A percentile compares a stretch with the other conserved stretches of the same genome.
Conservation (phyloP, 2,888 invertebrate genomes). For the Erpobdella octoculata region DNA sequence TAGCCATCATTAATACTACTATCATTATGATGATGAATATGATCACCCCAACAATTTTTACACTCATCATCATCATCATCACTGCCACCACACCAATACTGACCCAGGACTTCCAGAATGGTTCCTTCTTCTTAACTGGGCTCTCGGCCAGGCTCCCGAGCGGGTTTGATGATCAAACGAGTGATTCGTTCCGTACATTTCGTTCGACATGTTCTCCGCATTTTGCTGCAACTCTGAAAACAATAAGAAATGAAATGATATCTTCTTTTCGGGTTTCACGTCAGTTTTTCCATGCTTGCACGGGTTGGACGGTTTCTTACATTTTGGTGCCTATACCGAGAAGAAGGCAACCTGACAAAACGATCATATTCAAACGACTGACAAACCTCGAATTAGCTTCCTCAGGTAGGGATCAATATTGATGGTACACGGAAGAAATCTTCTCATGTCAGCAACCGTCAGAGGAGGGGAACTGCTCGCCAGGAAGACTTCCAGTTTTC, state of each 20-base stretch:
- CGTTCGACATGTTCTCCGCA: constrained; percentile 57
- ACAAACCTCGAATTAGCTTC: constrained; percentile 93
- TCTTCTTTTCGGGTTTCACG: neutral
- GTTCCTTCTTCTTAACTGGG: constrained; percentile 5
- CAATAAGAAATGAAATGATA: neutral
- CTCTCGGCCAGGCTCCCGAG: neutral
- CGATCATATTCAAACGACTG: too few species aligned
- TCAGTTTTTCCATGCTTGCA: too few species aligned
- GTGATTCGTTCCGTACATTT: neutral
- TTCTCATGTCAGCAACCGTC: constrained; percentile 63
- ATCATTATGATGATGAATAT: too few species aligned
- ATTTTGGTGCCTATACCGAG: too few species aligned
- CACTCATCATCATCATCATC: neutral
- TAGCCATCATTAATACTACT: too few species aligned
- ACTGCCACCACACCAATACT: neutral
- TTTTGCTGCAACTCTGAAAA: constrained; percentile 64
- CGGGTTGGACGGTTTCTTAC: too few species aligned
- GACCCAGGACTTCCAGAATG: constrained; percentile 14
- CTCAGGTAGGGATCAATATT: constrained; percentile 95
- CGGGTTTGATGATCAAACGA: neutral
- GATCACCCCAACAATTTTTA: too few species aligned
- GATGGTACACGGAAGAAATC: constrained; percentile 93
- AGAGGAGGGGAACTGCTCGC: constrained; percentile 63
- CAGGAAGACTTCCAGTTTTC: constrained; percentile 85
- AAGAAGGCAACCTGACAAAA: too few species aligned